A percentile compares a stretch with the other conserved stretches of the same genome.
These are phyloP conservation scores for Formica aserva DNA, from an alignment of 2,888 invertebrate genomes.

Conservation along the genomic window DNA sequence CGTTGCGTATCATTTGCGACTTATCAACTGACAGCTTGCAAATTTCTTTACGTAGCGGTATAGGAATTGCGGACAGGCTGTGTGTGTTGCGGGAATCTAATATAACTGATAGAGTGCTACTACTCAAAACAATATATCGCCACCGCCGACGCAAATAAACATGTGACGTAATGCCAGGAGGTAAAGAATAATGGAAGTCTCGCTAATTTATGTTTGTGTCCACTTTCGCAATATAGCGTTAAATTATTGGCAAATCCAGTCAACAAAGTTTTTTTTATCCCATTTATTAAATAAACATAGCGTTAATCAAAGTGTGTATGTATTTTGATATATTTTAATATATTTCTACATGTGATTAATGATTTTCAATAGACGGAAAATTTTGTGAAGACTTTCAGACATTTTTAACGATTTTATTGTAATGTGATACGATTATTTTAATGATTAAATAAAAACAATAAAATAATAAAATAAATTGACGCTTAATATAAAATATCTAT, in stretches of 20 bases:
- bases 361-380: not conserved
- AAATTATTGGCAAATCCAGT: not conserved
- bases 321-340: slow-evolving; percentile 4
- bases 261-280: not conserved
- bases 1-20: slow-evolving; percentile 57
- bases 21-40: slow-evolving; percentile 72
- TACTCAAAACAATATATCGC: slow-evolving; percentile 49
- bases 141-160: slow-evolving; percentile 28
- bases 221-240: not conserved
- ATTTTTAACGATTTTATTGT: not conserved
- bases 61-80: slow-evolving; percentile 25
- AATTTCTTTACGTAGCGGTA: slow-evolving; percentile 44
- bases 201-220: slow-evolving; percentile 2
- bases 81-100: slow-evolving; percentile 67
- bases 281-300: not conserved
- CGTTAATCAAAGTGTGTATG: not conserved
- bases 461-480: not conserved
- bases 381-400: not conserved
- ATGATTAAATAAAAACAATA: slow-evolving; percentile 13
- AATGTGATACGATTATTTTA: not conserved
- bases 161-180: slow-evolving; percentile 21
- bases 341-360: not conserved
- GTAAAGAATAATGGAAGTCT: slow-evolving; percentile 23
- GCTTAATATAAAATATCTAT: not conserved
- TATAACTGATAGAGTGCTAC: slow-evolving; percentile 65